These are phyloP conservation scores for Neolamprologus caudopunctatus DNA, from an alignment of 2,113 vertebrate species.

Conservation along the genomic window DNA sequence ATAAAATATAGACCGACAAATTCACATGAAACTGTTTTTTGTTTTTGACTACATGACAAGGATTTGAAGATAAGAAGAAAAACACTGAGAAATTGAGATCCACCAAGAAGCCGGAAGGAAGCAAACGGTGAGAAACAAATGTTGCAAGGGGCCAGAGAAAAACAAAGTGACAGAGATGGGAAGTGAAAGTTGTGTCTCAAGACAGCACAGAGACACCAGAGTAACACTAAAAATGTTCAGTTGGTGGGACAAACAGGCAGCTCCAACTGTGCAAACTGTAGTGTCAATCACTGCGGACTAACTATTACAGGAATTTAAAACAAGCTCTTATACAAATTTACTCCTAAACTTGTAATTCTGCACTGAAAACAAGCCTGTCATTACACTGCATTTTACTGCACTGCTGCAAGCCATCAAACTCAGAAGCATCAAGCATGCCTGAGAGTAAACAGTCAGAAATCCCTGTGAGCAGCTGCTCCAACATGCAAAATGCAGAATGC, in stretches of 20 bases:
- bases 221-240: neutral
- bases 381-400: neutral
- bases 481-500: slow-evolving; percentile 6
- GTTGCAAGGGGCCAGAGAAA: neutral
- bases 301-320: neutral
- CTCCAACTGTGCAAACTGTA: neutral
- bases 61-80: neutral
- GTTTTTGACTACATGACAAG: neutral
- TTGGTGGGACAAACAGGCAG: neutral
- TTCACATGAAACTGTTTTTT: neutral
- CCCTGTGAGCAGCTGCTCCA: neutral
- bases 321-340: neutral
- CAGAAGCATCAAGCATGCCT: neutral
- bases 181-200: slow-evolving; percentile 24
- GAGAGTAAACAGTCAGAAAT: neutral
- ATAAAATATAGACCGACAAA: neutral
- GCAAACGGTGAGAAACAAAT: neutral
- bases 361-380: neutral
- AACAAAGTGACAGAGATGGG: neutral
- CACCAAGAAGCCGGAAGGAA: neutral
- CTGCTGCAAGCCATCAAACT: neutral
- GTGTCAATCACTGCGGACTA: neutral
- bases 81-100: neutral
- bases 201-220: neutral
- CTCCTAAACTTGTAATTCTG: neutral